These are phyloP conservation scores for Illadopsis cleaveri DNA, from an alignment of 2,113 vertebrate genomes.

Conservation along the genomic window DNA sequence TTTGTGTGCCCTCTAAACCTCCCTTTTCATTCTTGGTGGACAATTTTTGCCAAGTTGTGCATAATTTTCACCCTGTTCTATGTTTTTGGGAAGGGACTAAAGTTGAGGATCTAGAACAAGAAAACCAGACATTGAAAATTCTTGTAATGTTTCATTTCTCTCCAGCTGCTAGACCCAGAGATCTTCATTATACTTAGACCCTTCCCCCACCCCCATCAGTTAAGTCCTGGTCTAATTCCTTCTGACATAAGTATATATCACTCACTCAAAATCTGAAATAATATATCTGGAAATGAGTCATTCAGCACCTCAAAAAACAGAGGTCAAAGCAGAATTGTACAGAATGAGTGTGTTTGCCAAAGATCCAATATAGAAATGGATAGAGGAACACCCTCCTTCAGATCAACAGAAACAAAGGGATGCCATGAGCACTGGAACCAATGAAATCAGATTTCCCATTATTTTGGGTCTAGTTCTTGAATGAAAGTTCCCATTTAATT, in stretches of 20 bases:
- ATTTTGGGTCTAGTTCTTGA: background rate
- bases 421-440: background rate
- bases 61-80: background rate
- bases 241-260: background rate
- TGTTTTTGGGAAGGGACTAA: background rate
- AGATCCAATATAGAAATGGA: background rate
- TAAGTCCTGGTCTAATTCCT: background rate
- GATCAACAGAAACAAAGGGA: background rate
- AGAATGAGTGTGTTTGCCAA: background rate
- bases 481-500: background rate
- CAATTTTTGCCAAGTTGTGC: background rate
- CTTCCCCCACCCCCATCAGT: background rate
- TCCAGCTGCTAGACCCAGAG: background rate
- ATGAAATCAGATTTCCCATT: background rate
- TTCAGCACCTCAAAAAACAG: background rate
- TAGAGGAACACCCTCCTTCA: background rate
- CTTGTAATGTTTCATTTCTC: background rate
- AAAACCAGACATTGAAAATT: background rate
- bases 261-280: background rate
- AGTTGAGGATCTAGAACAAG: background rate
- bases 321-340: background rate
- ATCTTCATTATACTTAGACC: background rate
- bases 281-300: background rate
- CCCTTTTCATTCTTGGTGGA: background rate
- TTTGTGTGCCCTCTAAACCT: background rate